A percentile compares a stretch with the other conserved stretches of the same genome.
Conservation (phyloP, 2,113 vertebrate species). For the Osmerus mordax region DNA sequence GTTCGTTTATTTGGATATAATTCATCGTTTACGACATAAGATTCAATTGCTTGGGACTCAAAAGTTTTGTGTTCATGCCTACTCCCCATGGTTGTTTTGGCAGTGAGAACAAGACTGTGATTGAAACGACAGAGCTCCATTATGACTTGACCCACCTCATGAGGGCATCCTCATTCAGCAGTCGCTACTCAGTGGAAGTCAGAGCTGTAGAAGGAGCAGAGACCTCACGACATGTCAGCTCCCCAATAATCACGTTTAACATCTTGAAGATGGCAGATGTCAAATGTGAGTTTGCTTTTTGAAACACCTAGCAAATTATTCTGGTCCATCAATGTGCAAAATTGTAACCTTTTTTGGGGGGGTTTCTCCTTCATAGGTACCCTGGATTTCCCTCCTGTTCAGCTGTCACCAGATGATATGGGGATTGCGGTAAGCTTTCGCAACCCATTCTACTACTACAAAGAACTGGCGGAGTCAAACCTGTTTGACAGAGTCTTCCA, state of each 20-base stretch:
- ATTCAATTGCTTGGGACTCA: too few species aligned
- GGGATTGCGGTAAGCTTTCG: conserved; percentile 22
- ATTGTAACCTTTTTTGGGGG: background rate
- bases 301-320: background rate
- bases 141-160: conserved; percentile 43
- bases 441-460: conserved; percentile 56
- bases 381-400: conserved; percentile 55
- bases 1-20: too few species aligned
- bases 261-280: accelerated
- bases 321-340: background rate
- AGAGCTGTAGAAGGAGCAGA: conserved; percentile 16
- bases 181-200: background rate
- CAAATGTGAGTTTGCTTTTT: conserved; percentile 29
- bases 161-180: conserved; percentile 23
- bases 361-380: conserved; percentile 34
- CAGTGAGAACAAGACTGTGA: too few species aligned
- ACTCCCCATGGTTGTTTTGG: too few species aligned
- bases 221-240: accelerated
- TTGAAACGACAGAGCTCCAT: background rate
- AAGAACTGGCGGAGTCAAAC: conserved; percentile 8
- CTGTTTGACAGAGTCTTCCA: accelerated
- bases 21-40: too few species aligned
- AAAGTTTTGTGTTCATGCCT: too few species aligned
- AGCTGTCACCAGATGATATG: background rate
- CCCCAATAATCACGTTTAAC: conserved; percentile 29